Evolutionary conservation across 2,113 vertebrate species (phyloP).

Genomic region (Dermatemys mawii): DNA sequence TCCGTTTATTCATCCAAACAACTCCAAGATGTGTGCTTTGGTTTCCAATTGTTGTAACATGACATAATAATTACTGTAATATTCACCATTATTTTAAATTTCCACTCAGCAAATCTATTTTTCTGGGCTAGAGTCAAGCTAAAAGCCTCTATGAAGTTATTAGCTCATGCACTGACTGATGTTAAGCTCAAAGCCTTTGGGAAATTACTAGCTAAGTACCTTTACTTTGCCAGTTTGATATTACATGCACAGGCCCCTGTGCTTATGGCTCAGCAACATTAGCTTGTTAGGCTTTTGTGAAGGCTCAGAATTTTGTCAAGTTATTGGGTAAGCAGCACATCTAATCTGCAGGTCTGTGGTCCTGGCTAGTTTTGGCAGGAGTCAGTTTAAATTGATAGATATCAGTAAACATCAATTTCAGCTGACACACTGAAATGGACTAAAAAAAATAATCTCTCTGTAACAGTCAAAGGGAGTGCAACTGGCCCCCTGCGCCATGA

Average conservation of each 20-base stretch:
- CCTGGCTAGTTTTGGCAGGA: neutral
- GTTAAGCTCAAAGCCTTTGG: neutral
- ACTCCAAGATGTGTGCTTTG: neutral
- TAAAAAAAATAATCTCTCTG: neutral
- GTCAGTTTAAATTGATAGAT: neutral
- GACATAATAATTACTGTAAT: neutral
- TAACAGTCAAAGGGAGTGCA: neutral
- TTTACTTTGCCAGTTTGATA: neutral
- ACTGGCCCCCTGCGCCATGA: too few species aligned
- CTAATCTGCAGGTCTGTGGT: neutral
- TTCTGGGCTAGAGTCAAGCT: neutral
- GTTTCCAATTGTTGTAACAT: neutral
- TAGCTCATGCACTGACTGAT: neutral
- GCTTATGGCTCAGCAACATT: neutral
- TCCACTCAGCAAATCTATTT: neutral
- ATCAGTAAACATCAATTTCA: neutral
- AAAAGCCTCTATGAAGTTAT: neutral
- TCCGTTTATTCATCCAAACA: neutral
- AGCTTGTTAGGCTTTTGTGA: neutral
- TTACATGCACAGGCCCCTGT: neutral
- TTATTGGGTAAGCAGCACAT: neutral
- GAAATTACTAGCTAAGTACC: neutral
- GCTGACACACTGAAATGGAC: neutral
- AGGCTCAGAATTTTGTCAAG: neutral
- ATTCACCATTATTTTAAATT: neutral